Base-by-base conservation (phyloP, 2,113 vertebrate genomes). In the Meriones unguiculatus region DNA sequence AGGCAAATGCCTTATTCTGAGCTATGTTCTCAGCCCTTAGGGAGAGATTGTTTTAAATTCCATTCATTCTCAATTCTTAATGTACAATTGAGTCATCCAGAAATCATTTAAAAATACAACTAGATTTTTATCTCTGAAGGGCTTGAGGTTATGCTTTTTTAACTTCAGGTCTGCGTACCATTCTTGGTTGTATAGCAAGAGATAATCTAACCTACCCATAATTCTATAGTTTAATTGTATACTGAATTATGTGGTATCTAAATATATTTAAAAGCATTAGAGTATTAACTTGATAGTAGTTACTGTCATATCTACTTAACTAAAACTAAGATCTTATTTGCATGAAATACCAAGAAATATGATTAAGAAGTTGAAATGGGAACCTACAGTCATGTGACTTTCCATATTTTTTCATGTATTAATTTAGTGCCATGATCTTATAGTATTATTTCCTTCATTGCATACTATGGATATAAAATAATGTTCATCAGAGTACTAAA, bases 281-380 rank as follows among this genome's bases (percentile, higher is more conserved):
- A 70, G 25, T 89, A 85, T n/a, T 93, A 89, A 92, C 82, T 97
- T 91, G 46, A 86, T 80, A n/a, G 7, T 20, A 85, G 2, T 89
- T 95, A 11, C 15, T 91, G 62, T 41, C 87, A 5, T 90, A 28
- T 91, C 67, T 89, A 35, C 62, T 94, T 95, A 92, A 30, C 9
- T 1, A 32, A 87, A 97, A 87, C 87, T 91, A 75, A 89, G 62
- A 87, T 57, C 15, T 93, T 41, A 85, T 89, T 95, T 96, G 69
- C 41, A 81, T 89, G 52, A 93, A 85, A 70, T 20, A 93, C 22
- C 20, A 91, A 89, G 35, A 96, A 77, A 91, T 87, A 1, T 90
- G 88, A 96, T 96, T 96, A 93, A 75, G n/a, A 95, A 91, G 38
- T 96, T 64, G 17, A 89, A 96, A 95, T 91, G 25, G 52, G 96